phyloP scores from a whole-genome alignment of 2,888 invertebrate species.

The Microctonus hyperodae region DNA sequence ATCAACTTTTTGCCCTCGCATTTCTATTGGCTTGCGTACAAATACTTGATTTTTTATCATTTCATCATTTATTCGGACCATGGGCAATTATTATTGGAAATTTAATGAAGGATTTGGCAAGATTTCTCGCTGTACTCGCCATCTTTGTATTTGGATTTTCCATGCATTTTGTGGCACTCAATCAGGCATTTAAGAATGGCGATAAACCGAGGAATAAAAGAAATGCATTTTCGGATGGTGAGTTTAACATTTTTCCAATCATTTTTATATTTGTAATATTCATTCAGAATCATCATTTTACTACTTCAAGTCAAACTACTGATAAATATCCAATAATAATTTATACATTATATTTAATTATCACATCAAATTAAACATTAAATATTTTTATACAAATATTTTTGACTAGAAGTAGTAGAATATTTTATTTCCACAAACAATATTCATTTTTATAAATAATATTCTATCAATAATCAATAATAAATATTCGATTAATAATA shows the following conservation, averaged over 20 bases:
- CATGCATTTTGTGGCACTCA: slow-evolving; percentile 94
- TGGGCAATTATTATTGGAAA: slow-evolving; percentile 99
- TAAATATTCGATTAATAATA: not conserved
- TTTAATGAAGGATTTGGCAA: slow-evolving; percentile 90
- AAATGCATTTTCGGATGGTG: slow-evolving; percentile 77
- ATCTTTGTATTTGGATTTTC: slow-evolving; percentile 99
- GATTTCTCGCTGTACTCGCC: slow-evolving; percentile 95
- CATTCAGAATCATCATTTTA: not conserved
- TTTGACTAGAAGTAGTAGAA: slow-evolving; percentile 7
- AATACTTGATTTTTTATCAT: slow-evolving; percentile 96
- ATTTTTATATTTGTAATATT: slow-evolving; percentile 14
- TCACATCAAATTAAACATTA: not conserved
- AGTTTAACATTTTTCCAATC: slow-evolving; percentile 54
- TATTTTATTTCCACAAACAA: not conserved
- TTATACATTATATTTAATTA: not conserved
- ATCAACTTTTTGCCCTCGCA: slow-evolving; percentile 95
- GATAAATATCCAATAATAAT: no score
- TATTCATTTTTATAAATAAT: not conserved
- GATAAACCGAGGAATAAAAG: slow-evolving; percentile 62
- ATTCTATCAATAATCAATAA: not conserved
- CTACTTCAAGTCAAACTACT: not conserved
- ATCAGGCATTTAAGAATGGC: slow-evolving; percentile 88
- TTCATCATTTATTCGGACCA: slow-evolving; percentile 98
- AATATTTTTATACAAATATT: not conserved
- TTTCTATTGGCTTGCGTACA: slow-evolving; percentile 97